Percentiles rank a stretch among this genome's conserved stretches.
These are phyloP conservation scores for zebrafish (Danio rerio) DNA, from an alignment of 2,113 vertebrate genomes.

Conservation along the genomic window DNA sequence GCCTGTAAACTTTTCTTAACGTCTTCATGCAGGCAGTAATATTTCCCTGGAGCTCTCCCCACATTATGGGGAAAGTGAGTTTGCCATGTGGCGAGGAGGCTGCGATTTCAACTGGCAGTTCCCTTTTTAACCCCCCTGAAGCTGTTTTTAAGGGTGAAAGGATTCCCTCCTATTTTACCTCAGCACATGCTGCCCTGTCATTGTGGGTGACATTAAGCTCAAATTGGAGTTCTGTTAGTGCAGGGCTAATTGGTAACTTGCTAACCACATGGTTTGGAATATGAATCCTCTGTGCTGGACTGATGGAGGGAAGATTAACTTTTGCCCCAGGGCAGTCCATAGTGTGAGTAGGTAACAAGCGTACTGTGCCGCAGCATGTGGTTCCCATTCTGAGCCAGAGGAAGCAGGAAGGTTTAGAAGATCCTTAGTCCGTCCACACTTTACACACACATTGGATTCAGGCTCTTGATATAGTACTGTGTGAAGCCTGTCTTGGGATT, in stretches of 20 bases:
- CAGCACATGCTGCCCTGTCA: background rate
- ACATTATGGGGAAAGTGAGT: slow-evolving; percentile 28
- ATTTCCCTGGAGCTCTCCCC: slow-evolving; percentile 47
- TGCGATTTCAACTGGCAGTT: slow-evolving; percentile 48
- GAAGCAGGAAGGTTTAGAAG: slow-evolving; percentile 5
- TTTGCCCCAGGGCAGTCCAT: slow-evolving; percentile 7
- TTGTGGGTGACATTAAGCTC: slow-evolving; percentile 18
- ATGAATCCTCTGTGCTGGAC: slow-evolving; percentile 6
- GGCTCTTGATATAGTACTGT: slow-evolving; percentile 1
- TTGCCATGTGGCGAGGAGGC: slow-evolving; percentile 44
- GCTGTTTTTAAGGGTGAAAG: slow-evolving; percentile 22
- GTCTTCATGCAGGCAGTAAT: slow-evolving; percentile 48
- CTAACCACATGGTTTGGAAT: slow-evolving; percentile 15
- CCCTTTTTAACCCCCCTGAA: background rate
- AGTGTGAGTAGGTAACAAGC: slow-evolving; percentile 26
- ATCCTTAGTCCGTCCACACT: slow-evolving; percentile 16
- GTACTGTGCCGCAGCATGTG: slow-evolving; percentile 5
- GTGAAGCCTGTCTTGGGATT: background rate
- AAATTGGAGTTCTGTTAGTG: slow-evolving; percentile 29
- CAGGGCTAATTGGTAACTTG: slow-evolving; percentile 35
- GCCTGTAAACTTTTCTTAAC: slow-evolving; percentile 45
- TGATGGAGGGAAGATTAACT: background rate
- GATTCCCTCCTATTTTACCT: slow-evolving; percentile 43
- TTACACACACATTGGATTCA: slow-evolving; percentile 9
- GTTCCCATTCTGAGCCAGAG: slow-evolving; percentile 20